phyloP scores from a whole-genome alignment of 2,888 invertebrate genomes.

The Lottia gigantea region DNA sequence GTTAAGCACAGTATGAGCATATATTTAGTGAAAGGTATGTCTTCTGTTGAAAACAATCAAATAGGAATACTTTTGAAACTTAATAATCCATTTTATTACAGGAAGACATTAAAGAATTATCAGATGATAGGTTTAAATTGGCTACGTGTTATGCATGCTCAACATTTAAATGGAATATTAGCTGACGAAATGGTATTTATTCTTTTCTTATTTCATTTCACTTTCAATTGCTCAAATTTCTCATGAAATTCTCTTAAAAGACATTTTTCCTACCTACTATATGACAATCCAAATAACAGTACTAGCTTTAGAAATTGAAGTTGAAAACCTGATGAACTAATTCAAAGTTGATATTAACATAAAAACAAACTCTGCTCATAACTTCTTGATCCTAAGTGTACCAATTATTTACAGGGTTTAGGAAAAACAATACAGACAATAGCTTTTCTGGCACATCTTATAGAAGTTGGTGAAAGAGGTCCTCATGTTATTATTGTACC shows the following conservation, averaged over 20 bases:
- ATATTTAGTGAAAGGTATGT: not conserved
- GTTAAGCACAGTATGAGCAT: not conserved
- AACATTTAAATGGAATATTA: constrained; percentile 91
- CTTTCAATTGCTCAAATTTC: too few relatives aligned
- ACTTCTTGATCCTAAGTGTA: too few relatives aligned
- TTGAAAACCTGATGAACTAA: too few relatives aligned
- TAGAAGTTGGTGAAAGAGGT: constrained; percentile 79
- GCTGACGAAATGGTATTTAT: constrained; percentile 89
- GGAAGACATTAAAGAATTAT: constrained; percentile 84
- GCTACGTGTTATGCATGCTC: constrained; percentile 88
- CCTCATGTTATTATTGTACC: constrained; percentile 96
- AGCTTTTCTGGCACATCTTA: constrained; percentile 75
- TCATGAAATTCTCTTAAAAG: too few relatives aligned
- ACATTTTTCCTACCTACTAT: too few relatives aligned
- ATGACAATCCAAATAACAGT: too few relatives aligned
- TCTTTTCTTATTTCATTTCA: not conserved
- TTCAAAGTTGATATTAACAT: too few relatives aligned
- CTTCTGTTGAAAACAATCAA: too few relatives aligned
- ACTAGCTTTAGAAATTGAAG: too few relatives aligned
- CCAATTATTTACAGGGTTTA: constrained; percentile 54
- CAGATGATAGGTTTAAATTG: constrained; percentile 81
- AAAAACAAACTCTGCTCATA: too few relatives aligned
- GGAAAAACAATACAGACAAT: constrained; percentile 68
- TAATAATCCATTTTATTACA: constrained; percentile 63
- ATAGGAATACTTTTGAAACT: not conserved